A percentile compares a stretch with the other conserved stretches of the same genome.
Evolutionary conservation across 2,888 invertebrate genomes (phyloP).

Genomic region (Sycophila texana): DNA sequence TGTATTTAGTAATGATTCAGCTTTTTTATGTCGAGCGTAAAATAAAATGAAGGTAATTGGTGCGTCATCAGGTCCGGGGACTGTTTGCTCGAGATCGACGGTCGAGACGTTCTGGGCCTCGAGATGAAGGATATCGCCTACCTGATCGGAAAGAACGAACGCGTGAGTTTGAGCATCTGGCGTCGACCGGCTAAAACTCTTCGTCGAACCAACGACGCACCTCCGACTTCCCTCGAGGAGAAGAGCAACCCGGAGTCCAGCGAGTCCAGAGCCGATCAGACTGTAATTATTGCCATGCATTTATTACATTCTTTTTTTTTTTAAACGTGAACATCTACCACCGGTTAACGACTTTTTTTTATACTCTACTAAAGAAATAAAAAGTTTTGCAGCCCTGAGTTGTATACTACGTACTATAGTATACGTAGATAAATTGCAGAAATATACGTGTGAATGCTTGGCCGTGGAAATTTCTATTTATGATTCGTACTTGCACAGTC

Average conservation of each 20-base stretch:
- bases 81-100: conserved; percentile 83
- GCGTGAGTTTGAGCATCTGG: conserved; percentile 69
- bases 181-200: conserved; percentile 58
- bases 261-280: conserved; percentile 15
- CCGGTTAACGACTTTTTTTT: no score
- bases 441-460: no score
- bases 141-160: conserved; percentile 64
- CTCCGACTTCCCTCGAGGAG: background rate
- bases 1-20: background rate
- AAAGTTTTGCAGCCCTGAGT: no score
- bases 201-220: background rate
- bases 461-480: no score
- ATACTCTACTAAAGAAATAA: no score
- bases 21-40: background rate
- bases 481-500: no score
- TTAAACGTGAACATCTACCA: background rate
- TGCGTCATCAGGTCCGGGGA: conserved; percentile 78
- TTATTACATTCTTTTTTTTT: background rate
- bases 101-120: conserved; percentile 78
- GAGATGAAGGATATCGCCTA: conserved; percentile 78
- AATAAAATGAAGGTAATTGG: no score
- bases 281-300: conserved; percentile 22
- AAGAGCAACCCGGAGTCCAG: conserved; percentile 18
- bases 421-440: no score
- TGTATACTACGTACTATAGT: no score